phyloP scores from a whole-genome alignment of 2,797 vertebrate species.

The Spheniscus humboldti region DNA sequence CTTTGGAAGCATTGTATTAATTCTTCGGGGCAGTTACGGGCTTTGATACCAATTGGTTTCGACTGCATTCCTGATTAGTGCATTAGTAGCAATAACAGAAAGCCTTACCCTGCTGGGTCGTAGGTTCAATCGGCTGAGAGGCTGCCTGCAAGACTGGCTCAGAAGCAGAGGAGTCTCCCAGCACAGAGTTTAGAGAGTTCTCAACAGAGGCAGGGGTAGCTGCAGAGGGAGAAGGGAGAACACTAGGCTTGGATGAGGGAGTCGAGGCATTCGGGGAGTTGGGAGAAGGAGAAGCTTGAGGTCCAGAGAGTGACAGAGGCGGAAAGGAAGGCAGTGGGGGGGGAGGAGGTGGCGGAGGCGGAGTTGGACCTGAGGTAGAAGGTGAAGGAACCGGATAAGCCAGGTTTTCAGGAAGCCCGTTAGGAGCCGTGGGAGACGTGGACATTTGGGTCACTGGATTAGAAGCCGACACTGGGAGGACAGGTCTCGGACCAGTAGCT shows the following conservation, averaged over 20 bases:
- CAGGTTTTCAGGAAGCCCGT: conserved; percentile 81
- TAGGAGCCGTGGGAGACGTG: conserved; percentile 81
- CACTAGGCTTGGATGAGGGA: conserved; percentile 95
- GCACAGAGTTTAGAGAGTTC: conserved; percentile 88
- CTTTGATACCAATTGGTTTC: not conserved
- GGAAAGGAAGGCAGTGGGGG: conserved; percentile 74
- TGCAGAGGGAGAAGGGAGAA: conserved; percentile 98
- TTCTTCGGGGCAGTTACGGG: not conserved
- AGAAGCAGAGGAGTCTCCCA: conserved; percentile 85
- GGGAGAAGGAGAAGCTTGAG: conserved; percentile 76
- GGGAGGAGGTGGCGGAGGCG: conserved; percentile 72
- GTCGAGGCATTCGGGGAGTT: conserved; percentile 81
- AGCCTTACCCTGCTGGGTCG: conserved; percentile 92
- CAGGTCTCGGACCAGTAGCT: conserved; percentile 87
- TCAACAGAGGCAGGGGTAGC: conserved; percentile 88
- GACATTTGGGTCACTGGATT: conserved; percentile 84
- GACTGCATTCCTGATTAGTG: conserved; percentile 64
- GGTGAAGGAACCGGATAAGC: conserved; percentile 73
- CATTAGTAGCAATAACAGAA: conserved; percentile 76
- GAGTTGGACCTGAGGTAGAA: conserved; percentile 78
- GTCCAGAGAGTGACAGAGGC: conserved; percentile 73
- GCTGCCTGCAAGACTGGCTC: conserved; percentile 83
- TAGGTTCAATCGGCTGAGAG: conserved; percentile 84
- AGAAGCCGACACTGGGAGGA: conserved; percentile 85
- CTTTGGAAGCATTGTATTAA: not conserved